Base-by-base conservation (phyloP, 2,888 invertebrate species). In the Ephialtes manifestator region DNA sequence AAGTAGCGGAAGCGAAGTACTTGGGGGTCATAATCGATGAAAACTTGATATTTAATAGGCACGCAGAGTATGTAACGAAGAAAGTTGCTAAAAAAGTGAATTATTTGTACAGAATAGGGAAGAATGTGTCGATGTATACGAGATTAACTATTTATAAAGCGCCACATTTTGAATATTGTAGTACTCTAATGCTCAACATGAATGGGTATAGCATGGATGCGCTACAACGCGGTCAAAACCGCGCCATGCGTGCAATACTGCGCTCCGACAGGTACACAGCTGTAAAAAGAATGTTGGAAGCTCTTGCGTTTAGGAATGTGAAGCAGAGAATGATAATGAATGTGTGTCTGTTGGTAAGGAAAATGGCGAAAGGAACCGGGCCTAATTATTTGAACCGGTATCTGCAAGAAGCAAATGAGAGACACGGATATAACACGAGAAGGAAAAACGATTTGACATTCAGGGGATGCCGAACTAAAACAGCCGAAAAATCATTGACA, bases 111-210 rank as follows among this genome's bases (percentile, higher is more conserved):
- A n/a, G 55, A 24, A 24, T 55, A 0, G 24, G 18, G 4, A 53
- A 20, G 20, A 0, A 20, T 4, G 1, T 55, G 18, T 24, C 7
- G 4, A 55, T 60, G 11, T 71, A 81, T 55, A 74, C 82, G 8
- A 71, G 78, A 74, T 15, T 58, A 46, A 75, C 43, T 20, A 48
- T 79, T 11, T 84, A 84, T 67, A 83, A 80, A 55, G 76, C 78
- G 20, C 81, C 77, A 35, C 81, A 76, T 55, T 81, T 77, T 20
- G 76, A 81, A 77, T 81, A 81, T 51, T 81, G 70, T 51, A 60
- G 71, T 3, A 70, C 78, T 18, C 4, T 79, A 8, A 31, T 83
- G 70, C 10, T 83, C 11, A 53, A 51, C 20, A 58, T 78, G 58
- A 71, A 70, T 11, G 63, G 55, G 24, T 31, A 58, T 7, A 39